Percentiles rank a stretch among this genome's conserved stretches.
phyloP scores from a whole-genome alignment of 64 coral and sea anemone species.

The Exaiptasia diaphana region DNA sequence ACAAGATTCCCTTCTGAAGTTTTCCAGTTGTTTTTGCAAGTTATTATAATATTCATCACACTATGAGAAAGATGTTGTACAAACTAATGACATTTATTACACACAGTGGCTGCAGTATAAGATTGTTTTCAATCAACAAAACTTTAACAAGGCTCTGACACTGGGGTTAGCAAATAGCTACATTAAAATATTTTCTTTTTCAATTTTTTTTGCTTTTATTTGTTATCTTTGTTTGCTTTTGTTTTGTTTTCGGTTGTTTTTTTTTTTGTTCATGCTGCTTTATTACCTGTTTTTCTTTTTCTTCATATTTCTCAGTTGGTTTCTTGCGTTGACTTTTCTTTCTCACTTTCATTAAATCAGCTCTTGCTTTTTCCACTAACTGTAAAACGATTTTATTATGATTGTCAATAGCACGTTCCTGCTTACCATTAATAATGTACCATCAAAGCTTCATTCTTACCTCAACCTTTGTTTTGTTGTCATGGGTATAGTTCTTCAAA shows the following conservation, averaged over 20 bases:
- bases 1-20: slow-evolving; percentile 59
- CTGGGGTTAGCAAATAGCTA: too few relatives aligned
- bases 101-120: too few relatives aligned
- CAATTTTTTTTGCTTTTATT: too few relatives aligned
- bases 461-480: slow-evolving; percentile 80
- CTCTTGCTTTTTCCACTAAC: slow-evolving; percentile 72
- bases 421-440: neutral
- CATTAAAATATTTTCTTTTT: too few relatives aligned
- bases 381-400: neutral
- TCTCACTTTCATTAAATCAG: slow-evolving; percentile 72
- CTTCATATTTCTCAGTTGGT: slow-evolving; percentile 86
- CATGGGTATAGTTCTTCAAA: slow-evolving; percentile 68
- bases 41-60: slow-evolving; percentile 69
- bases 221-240: too few relatives aligned
- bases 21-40: slow-evolving; percentile 54
- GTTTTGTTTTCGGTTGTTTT: too few relatives aligned
- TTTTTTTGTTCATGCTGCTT: too few relatives aligned
- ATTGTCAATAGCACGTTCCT: neutral
- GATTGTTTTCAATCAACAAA: too few relatives aligned
- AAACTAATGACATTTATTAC: too few relatives aligned
- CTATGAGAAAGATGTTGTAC: slow-evolving; percentile 7
- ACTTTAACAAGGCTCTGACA: too few relatives aligned
- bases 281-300: slow-evolving; percentile 94
- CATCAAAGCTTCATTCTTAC: neutral
- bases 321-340: slow-evolving; percentile 94